Evolutionary conservation across 2,113 vertebrate species (phyloP).

Genomic region (Atractosteus spatula): DNA sequence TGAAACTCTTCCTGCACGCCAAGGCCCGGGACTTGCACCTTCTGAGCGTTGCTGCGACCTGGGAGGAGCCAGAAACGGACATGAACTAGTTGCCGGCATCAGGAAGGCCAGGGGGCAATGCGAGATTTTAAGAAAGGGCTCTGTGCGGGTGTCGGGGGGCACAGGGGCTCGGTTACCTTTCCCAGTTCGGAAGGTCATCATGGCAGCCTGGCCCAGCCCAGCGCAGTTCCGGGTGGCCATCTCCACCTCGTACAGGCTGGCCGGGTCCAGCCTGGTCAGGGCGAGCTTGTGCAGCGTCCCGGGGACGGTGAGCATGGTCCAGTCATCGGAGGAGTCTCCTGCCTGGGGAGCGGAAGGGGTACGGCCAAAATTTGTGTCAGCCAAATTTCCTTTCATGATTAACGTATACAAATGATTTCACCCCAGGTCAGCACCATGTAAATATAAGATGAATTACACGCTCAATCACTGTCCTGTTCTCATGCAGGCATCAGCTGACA

Average conservation of each 20-base stretch:
- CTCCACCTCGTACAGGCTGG: conserved; percentile 94
- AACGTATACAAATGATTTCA: no score
- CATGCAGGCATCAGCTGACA: no score
- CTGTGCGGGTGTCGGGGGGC: no score
- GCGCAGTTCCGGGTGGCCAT: conserved; percentile 90
- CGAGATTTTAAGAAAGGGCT: no score
- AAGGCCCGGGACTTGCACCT: conserved; percentile 48
- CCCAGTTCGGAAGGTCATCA: conserved; percentile 97
- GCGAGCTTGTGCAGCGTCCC: conserved; percentile 80
- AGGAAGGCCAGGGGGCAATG: no score
- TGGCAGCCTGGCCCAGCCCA: conserved; percentile 88
- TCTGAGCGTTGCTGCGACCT: conserved; percentile 54
- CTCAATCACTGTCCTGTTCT: no score
- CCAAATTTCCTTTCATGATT: no score
- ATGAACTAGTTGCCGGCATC: no score
- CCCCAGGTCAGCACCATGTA: no score
- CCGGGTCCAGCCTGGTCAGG: conserved; percentile 82
- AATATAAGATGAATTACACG: no score
- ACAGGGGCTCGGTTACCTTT: conserved; percentile 44
- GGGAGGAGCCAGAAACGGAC: conserved; percentile 6
- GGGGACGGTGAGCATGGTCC: conserved; percentile 77
- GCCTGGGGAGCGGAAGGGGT: conserved; percentile 66
- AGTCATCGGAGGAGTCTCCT: conserved; percentile 72
- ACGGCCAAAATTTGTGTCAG: no score
- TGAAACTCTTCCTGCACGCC: conserved; percentile 1